Evolutionary conservation across 2,888 invertebrate genomes (phyloP).

Genomic region (Aproaerema taeniolella): DNA sequence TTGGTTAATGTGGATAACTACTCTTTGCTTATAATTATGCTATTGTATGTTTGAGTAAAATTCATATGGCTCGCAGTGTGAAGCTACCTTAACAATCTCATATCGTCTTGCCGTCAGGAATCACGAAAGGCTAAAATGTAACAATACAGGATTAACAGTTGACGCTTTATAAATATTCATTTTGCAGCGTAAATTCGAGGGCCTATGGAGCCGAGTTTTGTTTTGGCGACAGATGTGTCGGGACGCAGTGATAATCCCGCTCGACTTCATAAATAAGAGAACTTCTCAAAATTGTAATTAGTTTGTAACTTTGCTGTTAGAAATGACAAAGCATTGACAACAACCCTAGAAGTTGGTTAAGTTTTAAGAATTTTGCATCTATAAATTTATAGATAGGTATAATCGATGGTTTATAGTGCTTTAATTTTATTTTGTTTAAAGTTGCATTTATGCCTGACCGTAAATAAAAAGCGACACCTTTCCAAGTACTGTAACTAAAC

Average conservation of each 20-base stretch:
- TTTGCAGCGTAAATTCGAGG: constrained; percentile 54
- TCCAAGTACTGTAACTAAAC: background rate
- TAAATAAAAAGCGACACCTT: background rate
- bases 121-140: constrained; percentile 64
- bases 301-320: background rate
- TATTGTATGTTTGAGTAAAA: no score
- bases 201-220: constrained; percentile 9
- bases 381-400: background rate
- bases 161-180: constrained; percentile 77
- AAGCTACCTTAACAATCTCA: constrained; percentile 44
- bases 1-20: no score
- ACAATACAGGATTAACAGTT: constrained; percentile 72
- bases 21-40: no score
- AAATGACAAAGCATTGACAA: background rate
- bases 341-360: background rate
- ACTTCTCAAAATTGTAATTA: constrained; percentile 1
- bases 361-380: background rate
- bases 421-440: no score
- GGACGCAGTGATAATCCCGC: background rate
- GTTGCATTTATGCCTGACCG: background rate
- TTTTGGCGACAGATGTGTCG: constrained; percentile 15
- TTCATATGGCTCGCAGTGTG: constrained; percentile 42
- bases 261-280: constrained; percentile 5
- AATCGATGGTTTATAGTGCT: background rate
- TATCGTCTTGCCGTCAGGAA: constrained; percentile 70